Base-by-base conservation (phyloP, 92 coral and sea anemone species). In the Pocillopora grandis region DNA sequence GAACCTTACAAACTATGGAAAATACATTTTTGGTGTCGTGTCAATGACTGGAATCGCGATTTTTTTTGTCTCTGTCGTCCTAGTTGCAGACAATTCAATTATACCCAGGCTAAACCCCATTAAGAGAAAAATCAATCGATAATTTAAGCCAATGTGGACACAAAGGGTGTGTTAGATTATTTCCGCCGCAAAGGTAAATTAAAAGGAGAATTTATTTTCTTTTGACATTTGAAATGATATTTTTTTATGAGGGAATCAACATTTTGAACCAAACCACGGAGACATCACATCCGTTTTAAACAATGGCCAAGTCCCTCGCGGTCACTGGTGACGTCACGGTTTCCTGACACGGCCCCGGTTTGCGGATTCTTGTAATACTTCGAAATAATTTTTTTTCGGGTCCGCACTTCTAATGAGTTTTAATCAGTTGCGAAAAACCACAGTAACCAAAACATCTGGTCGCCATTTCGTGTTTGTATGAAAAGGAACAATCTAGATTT, bases 331-430 rank as follows among this genome's bases (percentile, higher is more conserved):
- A 83, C 86, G 86, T 83, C 63, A 75, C 0, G 1, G 75, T 74
- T 83, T 83, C 86, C 86, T 73, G 78, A 3, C 9, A n/a, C 17
- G 71, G 79, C 71, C n/a, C 78, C 78, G 78, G 78, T 74, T 58
- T 68, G 15, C 2, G n/a, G 78, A 74, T 74, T 35, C 20, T 74
- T 74, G 27, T 49, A 6, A n/a, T 80, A 15, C 18, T 58, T 78
- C 52, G 2, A 78, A 78, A 64, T 69, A 71, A 20, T 20, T 59
- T 61, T 56, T 10, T 67, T 65, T 37, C 17, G 6, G 63, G 23
- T 57, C 10, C 27, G 13, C 15, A 67, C 36, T 35, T 12, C 17
- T 65, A 67, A 9, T 80, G 58, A 80, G 12, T 80, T 80, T 57
- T 42, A 3, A 42, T 42, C 64, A 16, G 17, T 58, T 58, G 58